Conservation (phyloP, 2,888 invertebrate genomes). For the Calameuta pallipes region DNA sequence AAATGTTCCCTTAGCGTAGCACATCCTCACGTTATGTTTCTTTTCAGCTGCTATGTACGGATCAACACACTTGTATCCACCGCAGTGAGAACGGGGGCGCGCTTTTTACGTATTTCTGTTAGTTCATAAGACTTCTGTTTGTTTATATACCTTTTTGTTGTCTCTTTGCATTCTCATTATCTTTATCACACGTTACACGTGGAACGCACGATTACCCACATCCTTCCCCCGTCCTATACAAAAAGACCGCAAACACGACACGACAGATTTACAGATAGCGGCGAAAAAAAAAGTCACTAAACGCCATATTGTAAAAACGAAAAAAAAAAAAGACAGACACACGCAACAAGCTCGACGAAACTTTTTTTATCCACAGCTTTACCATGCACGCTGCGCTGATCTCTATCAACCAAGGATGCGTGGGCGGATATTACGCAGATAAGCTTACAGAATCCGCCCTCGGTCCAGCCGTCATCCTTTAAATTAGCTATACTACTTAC, state of each 20-base stretch:
- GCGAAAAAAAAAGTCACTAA: no score
- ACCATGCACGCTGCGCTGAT: conserved; percentile 17
- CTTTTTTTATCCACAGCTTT: conserved; percentile 10
- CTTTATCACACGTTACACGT: neutral
- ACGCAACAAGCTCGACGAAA: no score
- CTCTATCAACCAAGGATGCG: neutral
- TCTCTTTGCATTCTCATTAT: conserved; percentile 16
- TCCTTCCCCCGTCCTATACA: conserved; percentile 11
- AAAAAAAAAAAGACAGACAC: no score
- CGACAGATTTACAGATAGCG: no score
- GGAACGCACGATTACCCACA: neutral
- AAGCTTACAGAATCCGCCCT: no score
- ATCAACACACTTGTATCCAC: conserved; percentile 59
- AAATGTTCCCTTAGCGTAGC: no score
- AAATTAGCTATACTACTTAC: no score
- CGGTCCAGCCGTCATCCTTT: no score
- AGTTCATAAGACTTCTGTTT: conserved; percentile 40
- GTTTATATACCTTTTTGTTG: conserved; percentile 14
- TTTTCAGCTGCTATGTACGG: conserved; percentile 63
- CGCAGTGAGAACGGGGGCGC: conserved; percentile 47
- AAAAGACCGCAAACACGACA: no score
- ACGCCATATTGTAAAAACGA: no score
- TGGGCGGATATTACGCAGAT: no score
- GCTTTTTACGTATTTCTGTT: conserved; percentile 54
- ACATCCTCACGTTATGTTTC: conserved; percentile 49